Percentiles rank a stretch among this genome's conserved stretches.
Evolutionary conservation across 53 echinoderm and acorn worm species (phyloP).

Genomic region (Paracentrotus lividus): DNA sequence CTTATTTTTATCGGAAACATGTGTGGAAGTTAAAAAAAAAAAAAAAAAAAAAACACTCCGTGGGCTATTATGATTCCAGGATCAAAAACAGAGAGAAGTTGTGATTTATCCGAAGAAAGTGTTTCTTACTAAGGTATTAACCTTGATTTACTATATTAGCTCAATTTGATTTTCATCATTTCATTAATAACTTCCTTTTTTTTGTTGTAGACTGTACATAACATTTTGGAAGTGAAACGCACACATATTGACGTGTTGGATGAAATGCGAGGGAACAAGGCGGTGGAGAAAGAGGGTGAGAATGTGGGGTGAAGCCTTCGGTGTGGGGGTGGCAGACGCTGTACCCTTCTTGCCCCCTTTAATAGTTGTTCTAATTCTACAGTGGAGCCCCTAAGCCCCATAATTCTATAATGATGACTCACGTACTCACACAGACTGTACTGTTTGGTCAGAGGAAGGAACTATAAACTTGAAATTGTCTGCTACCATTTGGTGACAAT

Average conservation of each 20-base stretch:
- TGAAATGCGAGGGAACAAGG: no score
- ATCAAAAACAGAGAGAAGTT: not conserved
- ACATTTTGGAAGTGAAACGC: no score
- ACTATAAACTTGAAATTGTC: not conserved
- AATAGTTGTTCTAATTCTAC: not conserved
- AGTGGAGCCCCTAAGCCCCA: not conserved
- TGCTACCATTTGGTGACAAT: not conserved
- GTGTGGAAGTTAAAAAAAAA: not conserved
- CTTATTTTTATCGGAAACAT: slow-evolving; percentile 8
- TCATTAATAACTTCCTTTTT: no score
- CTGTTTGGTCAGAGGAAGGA: not conserved
- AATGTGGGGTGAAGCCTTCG: not conserved
- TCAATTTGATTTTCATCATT: no score
- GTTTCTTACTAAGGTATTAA: not conserved
- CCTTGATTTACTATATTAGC: not conserved
- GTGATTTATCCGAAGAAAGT: not conserved
- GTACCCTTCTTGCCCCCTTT: not conserved
- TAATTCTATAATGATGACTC: not conserved
- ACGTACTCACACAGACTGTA: not conserved
- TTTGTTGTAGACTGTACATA: no score
- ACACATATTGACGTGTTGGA: no score
- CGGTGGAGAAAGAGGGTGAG: no score
- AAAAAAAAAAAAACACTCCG: no score
- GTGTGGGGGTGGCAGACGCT: no score
- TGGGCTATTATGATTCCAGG: not conserved